A percentile compares a stretch with the other conserved stretches of the same genome.
Conservation (phyloP, 2,113 vertebrate species). For the Odontesthes bonariensis region DNA sequence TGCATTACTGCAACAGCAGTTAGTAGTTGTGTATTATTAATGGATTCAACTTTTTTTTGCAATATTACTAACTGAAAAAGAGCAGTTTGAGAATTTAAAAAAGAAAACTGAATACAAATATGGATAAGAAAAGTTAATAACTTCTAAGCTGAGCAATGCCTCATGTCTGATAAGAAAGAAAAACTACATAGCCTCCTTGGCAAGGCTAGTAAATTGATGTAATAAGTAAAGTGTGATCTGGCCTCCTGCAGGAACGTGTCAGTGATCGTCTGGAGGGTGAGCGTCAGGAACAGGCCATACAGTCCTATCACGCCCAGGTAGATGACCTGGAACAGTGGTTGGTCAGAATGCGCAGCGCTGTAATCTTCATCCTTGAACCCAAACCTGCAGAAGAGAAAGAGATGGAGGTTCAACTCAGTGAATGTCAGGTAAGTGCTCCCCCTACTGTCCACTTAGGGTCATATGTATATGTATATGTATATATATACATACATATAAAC, state of each 20-base stretch:
- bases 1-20: no score
- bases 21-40: background rate
- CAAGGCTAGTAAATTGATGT: background rate
- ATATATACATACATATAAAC: no score
- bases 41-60: accelerated
- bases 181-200: background rate
- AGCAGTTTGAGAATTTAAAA: background rate
- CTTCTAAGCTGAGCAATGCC: no score
- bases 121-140: background rate
- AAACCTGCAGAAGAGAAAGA: constrained; percentile 83
- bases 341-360: constrained; percentile 79
- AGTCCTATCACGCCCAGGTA: constrained; percentile 86
- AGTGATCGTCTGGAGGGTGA: constrained; percentile 92
- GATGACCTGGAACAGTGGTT: constrained; percentile 93
- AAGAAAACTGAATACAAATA: background rate
- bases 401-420: constrained; percentile 90
- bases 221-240: constrained; percentile 6
- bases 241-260: constrained; percentile 86
- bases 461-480: background rate
- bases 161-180: background rate
- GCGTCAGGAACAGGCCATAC: constrained; percentile 90
- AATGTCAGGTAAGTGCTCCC: constrained; percentile 89
- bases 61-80: no score
- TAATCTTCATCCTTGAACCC: constrained; percentile 79
- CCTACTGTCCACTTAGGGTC: constrained; percentile 32